phyloP scores from a whole-genome alignment of 64 coral and sea anemone genomes.

The Hydrozoanthus tunicans region DNA sequence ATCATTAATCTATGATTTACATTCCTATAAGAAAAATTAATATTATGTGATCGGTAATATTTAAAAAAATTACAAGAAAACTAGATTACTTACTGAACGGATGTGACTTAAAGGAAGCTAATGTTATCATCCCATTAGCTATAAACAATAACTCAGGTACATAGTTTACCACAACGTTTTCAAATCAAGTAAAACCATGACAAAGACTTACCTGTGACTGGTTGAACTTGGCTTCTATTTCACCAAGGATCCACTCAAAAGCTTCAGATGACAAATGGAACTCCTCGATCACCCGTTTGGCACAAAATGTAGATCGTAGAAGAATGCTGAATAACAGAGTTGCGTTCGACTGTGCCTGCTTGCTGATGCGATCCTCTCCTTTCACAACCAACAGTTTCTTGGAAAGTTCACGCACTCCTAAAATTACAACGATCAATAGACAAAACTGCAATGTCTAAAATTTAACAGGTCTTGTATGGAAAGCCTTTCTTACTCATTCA shows the following conservation, averaged over 20 bases:
- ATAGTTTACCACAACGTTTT: too few relatives aligned
- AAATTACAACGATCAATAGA: not conserved
- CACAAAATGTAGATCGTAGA: constrained; percentile 85
- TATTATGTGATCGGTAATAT: too few relatives aligned
- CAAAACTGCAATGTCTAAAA: not conserved
- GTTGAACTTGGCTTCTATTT: constrained; percentile 97
- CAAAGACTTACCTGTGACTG: constrained; percentile 71
- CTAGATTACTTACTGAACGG: too few relatives aligned
- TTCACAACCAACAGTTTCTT: constrained; percentile 89
- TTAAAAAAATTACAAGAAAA: too few relatives aligned
- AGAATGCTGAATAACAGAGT: constrained; percentile 97
- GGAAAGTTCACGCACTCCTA: constrained; percentile 91
- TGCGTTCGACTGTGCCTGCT: constrained; percentile 98
- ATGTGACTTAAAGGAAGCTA: too few relatives aligned
- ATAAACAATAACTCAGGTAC: too few relatives aligned
- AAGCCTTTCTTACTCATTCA: too few relatives aligned
- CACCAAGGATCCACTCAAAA: constrained; percentile 97
- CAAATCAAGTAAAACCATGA: too few relatives aligned
- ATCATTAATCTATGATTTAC: too few relatives aligned
- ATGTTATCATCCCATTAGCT: too few relatives aligned
- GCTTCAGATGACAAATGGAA: constrained; percentile 98
- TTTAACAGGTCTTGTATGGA: too few relatives aligned
- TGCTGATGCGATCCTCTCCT: constrained; percentile 96
- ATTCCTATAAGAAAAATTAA: too few relatives aligned
- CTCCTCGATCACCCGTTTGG: constrained; percentile 93